Evolutionary conservation across 1,140 invertebrate genomes (phyloP), one percentile per base, ranked within the genome.

Genomic region (Phortica variegata): DNA sequence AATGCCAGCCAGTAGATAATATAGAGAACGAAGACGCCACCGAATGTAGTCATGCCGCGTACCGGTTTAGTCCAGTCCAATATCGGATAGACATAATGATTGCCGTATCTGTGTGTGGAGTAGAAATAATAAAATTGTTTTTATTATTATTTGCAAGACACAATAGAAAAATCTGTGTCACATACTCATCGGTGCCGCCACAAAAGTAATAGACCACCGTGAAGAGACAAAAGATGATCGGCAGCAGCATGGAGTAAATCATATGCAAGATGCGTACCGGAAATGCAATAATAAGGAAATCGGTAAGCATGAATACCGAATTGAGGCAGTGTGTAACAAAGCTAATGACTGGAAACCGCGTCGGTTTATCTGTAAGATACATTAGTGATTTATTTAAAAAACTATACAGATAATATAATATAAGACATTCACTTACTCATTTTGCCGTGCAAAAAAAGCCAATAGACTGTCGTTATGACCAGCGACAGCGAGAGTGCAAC

Each of bases 281-380:
- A 59, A 88, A 81, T n/a, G 79, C 80, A 0, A 85, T 84, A 2
- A 90, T 65, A 26, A 82, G 78, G 37, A 91, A 73, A 73, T 93
- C 90, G 7, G 85, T 58, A 6, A 91, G 41, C 80, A 91, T 89
- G 37, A 88, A 77, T 1, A 86, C 45, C 2, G 83, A 84, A 77
- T 92, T 92, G 19, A 82, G 77, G 3, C 83, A 83, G 59, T 93
- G 91, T 9, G 85, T 78, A 65, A 88, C 78, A 12, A 88, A 71
- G 62, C 90, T 89, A 18, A 88, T 58, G n/a, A 41, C 56, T n/a
- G 71, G 66, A 53, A 60, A 74, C 20, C 66, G 61, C 19, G 40
- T 17, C 1, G 66, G 66, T 41, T 74, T 73, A 38, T 73, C 71
- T 74, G 37, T 0, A 49, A 44, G n/a, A 40, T 12, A 40, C 8